Percentiles rank a stretch among this genome's conserved stretches.
Conservation (phyloP, 2,113 vertebrate species). For the Pomatorhinus ruficollis region DNA sequence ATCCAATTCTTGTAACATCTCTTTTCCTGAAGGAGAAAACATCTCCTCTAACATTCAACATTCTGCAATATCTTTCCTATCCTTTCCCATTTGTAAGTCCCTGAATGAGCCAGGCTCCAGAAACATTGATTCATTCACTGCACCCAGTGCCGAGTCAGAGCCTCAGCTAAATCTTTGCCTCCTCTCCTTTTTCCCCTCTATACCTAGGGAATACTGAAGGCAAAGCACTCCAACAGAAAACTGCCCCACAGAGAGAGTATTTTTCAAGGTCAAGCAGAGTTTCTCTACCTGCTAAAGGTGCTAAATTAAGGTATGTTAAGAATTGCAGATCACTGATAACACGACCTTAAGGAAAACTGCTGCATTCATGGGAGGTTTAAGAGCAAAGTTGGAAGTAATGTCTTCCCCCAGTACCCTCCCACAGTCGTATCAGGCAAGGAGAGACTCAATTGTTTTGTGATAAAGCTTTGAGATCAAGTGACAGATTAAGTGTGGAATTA, state of each 20-base stretch:
- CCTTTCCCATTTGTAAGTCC: not conserved
- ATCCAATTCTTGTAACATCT: not conserved
- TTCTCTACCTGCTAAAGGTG: not conserved
- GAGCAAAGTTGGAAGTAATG: not conserved
- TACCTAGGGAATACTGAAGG: not conserved
- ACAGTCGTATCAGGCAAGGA: not conserved
- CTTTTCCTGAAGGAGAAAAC: not conserved
- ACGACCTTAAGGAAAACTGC: not conserved
- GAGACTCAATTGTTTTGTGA: not conserved
- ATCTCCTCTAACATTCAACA: not conserved
- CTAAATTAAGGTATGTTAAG: not conserved
- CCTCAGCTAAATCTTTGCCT: not conserved
- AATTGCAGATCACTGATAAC: not conserved
- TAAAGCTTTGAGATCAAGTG: not conserved
- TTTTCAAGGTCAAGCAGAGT: slow-evolving; percentile 3
- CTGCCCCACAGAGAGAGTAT: not conserved
- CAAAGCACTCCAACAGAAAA: not conserved
- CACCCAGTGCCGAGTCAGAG: not conserved
- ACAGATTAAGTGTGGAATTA: not conserved
- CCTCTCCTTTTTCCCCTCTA: not conserved
- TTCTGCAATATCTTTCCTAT: not conserved
- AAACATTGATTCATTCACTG: not conserved
- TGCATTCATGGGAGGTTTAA: not conserved
- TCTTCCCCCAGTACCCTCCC: not conserved
- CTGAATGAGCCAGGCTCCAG: not conserved